phyloP scores from a whole-genome alignment of 1,140 invertebrate genomes.

The Vollenhovia emeryi region DNA sequence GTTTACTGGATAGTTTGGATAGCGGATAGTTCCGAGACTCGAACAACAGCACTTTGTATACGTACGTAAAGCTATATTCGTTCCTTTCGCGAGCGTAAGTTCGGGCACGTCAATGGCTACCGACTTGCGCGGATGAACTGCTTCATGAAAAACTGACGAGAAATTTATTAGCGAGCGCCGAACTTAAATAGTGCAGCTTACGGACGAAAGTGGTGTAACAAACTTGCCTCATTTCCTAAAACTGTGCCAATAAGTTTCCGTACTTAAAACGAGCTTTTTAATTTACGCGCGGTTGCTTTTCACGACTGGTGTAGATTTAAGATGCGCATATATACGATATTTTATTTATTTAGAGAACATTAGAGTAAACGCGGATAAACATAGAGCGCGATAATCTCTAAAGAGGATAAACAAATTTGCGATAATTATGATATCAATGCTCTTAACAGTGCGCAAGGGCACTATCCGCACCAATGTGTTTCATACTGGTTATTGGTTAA shows the following conservation, averaged over 20 bases:
- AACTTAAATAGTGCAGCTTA: conserved; percentile 28
- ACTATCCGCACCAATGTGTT: conserved; percentile 33
- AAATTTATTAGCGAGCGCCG: conserved; percentile 29
- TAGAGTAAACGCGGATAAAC: background rate
- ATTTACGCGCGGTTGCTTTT: background rate
- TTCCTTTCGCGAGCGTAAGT: conserved; percentile 35
- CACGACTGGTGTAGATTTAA: background rate
- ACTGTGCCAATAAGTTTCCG: background rate
- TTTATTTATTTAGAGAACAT: conserved; percentile 7
- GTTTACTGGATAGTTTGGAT: conserved; percentile 47
- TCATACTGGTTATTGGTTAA: conserved; percentile 51
- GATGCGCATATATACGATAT: background rate
- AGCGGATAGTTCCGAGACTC: conserved; percentile 32
- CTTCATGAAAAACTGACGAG: conserved; percentile 27
- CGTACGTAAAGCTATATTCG: conserved; percentile 22
- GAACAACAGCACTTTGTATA: conserved; percentile 48
- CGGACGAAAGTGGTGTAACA: background rate
- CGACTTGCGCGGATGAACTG: background rate
- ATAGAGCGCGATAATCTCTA: conserved; percentile 19
- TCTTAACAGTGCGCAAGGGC: conserved; percentile 20
- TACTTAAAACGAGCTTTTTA: background rate
- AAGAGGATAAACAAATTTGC: conserved; percentile 58
- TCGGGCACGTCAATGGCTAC: conserved; percentile 9
- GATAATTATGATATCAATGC: conserved; percentile 40
- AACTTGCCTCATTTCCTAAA: conserved; percentile 9